phyloP scores from a whole-genome alignment of 2,888 invertebrate genomes.

The Troilus luridus region DNA sequence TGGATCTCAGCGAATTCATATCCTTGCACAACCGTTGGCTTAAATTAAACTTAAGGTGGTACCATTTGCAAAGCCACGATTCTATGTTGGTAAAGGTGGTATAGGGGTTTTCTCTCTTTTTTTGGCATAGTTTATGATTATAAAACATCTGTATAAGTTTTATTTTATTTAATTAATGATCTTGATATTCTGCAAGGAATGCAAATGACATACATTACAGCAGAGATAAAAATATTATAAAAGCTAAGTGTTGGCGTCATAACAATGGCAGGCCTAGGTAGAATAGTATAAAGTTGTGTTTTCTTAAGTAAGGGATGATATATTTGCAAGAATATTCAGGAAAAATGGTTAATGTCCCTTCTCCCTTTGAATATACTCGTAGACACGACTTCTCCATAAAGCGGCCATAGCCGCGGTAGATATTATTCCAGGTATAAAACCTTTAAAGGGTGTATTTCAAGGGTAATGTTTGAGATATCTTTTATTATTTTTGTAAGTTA shows the following conservation, averaged over 20 bases:
- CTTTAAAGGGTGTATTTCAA: neutral
- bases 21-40: too few relatives aligned
- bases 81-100: too few relatives aligned
- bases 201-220: too few relatives aligned
- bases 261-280: neutral
- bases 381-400: conserved; percentile 3
- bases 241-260: neutral
- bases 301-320: neutral
- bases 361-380: neutral
- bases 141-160: too few relatives aligned
- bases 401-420: neutral
- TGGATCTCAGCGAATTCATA: too few relatives aligned
- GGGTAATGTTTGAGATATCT: neutral
- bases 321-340: conserved; percentile 12
- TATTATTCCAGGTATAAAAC: neutral
- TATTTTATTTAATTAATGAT: too few relatives aligned
- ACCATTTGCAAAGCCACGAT: too few relatives aligned
- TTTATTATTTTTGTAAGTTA: neutral
- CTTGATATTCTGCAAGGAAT: too few relatives aligned
- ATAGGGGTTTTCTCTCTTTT: too few relatives aligned
- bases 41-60: too few relatives aligned
- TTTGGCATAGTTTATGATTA: too few relatives aligned
- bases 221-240: too few relatives aligned
- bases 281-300: neutral
- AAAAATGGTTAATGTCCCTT: neutral